phyloP scores from a whole-genome alignment of 2,888 invertebrate genomes.

The Toxonevra muliebris region DNA sequence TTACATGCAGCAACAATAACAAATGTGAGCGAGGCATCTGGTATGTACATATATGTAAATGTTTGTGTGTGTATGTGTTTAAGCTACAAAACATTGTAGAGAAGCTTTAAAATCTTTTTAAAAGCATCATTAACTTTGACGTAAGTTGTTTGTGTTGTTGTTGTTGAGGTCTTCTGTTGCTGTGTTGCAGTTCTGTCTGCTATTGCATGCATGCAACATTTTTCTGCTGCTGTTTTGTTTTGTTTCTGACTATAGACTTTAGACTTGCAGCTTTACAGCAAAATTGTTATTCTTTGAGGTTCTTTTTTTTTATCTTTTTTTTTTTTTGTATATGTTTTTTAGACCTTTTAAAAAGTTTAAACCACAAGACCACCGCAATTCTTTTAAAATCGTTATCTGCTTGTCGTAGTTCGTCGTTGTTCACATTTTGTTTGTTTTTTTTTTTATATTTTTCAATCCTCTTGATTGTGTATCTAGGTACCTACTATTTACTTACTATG shows the following conservation, averaged over 20 bases:
- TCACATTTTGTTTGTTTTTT: slow-evolving; percentile 31
- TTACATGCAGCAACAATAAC: too few relatives aligned
- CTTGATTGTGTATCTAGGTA: too few relatives aligned
- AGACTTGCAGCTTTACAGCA: slow-evolving; percentile 12
- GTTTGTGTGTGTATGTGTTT: too few relatives aligned
- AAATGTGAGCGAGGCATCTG: too few relatives aligned
- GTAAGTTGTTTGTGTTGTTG: slow-evolving; percentile 36
- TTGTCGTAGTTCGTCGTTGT: slow-evolving; percentile 33
- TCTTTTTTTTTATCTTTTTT: slow-evolving; percentile 9
- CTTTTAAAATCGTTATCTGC: slow-evolving; percentile 21
- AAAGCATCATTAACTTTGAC: slow-evolving; percentile 41
- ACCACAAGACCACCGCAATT: slow-evolving; percentile 33
- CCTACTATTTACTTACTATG: too few relatives aligned
- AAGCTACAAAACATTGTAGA: neutral
- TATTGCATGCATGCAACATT: slow-evolving; percentile 10
- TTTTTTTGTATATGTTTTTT: neutral
- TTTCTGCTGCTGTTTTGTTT: neutral
- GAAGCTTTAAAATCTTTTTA: slow-evolving; percentile 20
- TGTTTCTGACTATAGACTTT: slow-evolving; percentile 24
- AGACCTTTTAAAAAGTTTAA: slow-evolving; percentile 8
- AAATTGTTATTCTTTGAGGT: slow-evolving; percentile 22
- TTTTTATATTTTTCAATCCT: neutral
- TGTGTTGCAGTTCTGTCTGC: neutral
- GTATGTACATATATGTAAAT: too few relatives aligned
- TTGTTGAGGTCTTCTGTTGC: slow-evolving; percentile 7